A percentile compares a stretch with the other conserved stretches of the same genome.
phyloP scores from a whole-genome alignment of 2,888 invertebrate genomes.

The Anoncus sp. region DNA sequence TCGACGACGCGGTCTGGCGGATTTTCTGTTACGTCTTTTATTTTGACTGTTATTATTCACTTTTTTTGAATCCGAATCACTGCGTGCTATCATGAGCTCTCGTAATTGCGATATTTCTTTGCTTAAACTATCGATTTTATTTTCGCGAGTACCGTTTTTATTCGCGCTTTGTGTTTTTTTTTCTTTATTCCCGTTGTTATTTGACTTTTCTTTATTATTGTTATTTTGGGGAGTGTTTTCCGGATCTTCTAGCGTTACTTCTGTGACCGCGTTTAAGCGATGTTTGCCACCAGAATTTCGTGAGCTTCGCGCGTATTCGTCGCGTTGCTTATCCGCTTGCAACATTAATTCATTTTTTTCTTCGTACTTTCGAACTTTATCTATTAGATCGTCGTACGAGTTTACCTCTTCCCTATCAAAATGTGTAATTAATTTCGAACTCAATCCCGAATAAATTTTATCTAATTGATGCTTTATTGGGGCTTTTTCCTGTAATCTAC shows the following conservation, averaged over 20 bases:
- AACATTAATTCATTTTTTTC: slow-evolving; percentile 13
- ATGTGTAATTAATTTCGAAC: neutral
- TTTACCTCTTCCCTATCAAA: slow-evolving; percentile 3
- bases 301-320: neutral
- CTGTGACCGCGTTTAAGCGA: neutral
- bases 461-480: neutral
- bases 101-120: neutral
- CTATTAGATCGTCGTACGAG: neutral
- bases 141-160: neutral
- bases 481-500: slow-evolving; percentile 1
- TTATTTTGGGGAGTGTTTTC: no score
- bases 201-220: no score
- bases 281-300: neutral
- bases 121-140: neutral
- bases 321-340: slow-evolving; percentile 11
- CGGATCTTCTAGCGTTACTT: neutral
- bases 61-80: neutral
- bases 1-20: neutral
- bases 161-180: neutral
- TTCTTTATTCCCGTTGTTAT: neutral
- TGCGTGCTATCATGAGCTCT: neutral
- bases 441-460: neutral
- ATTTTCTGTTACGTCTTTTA: neutral
- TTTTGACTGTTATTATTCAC: neutral
- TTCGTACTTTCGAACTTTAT: slow-evolving; percentile 3